A percentile compares a stretch with the other conserved stretches of the same genome.
Evolutionary conservation across 2,113 vertebrate genomes (phyloP).

Genomic region (Bubalus kerabau): DNA sequence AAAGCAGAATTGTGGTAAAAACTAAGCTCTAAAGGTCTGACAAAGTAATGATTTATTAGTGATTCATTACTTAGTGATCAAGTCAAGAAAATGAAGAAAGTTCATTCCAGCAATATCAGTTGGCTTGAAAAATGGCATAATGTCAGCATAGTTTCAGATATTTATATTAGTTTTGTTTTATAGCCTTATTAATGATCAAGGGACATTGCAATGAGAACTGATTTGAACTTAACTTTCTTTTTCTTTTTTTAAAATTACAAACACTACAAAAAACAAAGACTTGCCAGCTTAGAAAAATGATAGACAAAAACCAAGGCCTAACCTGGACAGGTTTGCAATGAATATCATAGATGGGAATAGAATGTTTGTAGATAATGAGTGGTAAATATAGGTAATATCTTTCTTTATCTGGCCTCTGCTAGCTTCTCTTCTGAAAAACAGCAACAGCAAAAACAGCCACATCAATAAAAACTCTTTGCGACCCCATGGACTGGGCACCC

Average conservation of each 20-base stretch:
- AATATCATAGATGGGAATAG: neutral
- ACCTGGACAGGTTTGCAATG: neutral
- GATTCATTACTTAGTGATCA: conserved; percentile 9
- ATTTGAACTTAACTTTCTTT: neutral
- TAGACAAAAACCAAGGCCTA: neutral
- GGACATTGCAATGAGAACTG: neutral
- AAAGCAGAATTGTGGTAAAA: neutral
- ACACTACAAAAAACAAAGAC: neutral
- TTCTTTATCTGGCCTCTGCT: neutral
- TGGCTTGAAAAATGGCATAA: neutral
- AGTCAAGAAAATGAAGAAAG: conserved; percentile 19
- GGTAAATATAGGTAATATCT: neutral
- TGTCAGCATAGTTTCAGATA: neutral
- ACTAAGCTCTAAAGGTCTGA: neutral
- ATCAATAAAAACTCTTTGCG: neutral
- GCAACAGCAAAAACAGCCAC: neutral
- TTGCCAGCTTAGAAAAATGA: neutral
- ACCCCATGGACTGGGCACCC: neutral
- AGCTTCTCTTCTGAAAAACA: neutral
- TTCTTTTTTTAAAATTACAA: neutral
- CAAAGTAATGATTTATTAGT: neutral
- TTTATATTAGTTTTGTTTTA: conserved; percentile 4
- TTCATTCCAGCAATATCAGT: neutral
- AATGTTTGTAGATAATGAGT: neutral
- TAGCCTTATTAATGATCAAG: neutral